Conservation (phyloP, 2,797 vertebrate species). For the Tinamus major region DNA sequence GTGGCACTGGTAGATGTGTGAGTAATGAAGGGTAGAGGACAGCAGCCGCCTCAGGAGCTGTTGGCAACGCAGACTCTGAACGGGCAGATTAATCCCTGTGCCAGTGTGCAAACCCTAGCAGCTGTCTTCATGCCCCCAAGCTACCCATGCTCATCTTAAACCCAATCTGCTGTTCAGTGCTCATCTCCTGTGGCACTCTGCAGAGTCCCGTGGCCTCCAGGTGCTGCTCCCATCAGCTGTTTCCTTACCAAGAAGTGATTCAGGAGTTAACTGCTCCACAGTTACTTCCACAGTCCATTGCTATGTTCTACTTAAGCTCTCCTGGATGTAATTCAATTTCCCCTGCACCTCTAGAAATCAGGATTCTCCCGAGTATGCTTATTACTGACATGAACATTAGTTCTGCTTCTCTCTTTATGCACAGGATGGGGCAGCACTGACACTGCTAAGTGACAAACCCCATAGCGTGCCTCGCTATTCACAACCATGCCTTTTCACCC, state of each 20-base stretch:
- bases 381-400: background rate
- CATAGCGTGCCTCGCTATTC: fast-evolving
- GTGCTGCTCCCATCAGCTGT: background rate
- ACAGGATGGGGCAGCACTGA: background rate
- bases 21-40: background rate
- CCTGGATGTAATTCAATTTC: background rate
- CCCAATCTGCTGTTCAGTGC: background rate
- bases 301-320: background rate
- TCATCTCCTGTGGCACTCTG: background rate
- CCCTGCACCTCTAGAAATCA: background rate
- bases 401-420: background rate
- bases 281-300: background rate
- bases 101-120: background rate
- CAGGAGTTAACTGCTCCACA: background rate
- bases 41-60: slow-evolving; percentile 8
- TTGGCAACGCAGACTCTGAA: background rate
- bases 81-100: background rate
- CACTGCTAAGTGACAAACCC: background rate
- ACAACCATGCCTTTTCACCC: fast-evolving
- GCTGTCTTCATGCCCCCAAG: background rate
- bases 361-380: background rate
- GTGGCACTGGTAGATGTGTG: slow-evolving; percentile 8
- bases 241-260: background rate
- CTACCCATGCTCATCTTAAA: background rate
- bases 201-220: background rate